Evolutionary conservation across 2,797 vertebrate species (phyloP).

Genomic region (Acomys russatus): DNA sequence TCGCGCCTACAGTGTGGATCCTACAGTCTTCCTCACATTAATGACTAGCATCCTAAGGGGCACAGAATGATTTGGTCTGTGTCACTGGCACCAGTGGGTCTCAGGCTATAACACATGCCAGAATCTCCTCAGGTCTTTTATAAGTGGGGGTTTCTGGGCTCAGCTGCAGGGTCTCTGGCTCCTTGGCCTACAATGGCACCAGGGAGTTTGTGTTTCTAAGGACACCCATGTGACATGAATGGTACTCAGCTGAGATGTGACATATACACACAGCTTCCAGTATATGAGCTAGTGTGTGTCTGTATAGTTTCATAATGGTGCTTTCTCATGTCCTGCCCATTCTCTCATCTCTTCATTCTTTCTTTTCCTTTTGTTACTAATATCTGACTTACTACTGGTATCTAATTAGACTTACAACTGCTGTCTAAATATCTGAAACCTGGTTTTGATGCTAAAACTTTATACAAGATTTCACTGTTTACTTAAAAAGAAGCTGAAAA

Average conservation of each 20-base stretch:
- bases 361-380: constrained; percentile 46
- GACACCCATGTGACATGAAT: not conserved
- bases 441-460: not conserved
- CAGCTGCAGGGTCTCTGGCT: not conserved
- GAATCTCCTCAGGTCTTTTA: not conserved
- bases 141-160: not conserved
- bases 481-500: constrained; percentile 22
- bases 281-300: constrained; percentile 70
- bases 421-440: constrained; percentile 50
- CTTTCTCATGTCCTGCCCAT: not conserved
- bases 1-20: not conserved
- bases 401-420: constrained; percentile 8
- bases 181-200: not conserved
- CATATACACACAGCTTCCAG: constrained; percentile 66
- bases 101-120: not conserved
- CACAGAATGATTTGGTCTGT: constrained; percentile 73
- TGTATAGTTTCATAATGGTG: not conserved
- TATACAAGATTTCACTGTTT: not conserved
- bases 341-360: not conserved
- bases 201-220: not conserved
- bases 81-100: constrained; percentile 30
- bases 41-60: constrained; percentile 76
- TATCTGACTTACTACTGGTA: constrained; percentile 25
- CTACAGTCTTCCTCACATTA: constrained; percentile 74
- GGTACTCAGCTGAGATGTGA: not conserved